Evolutionary conservation across 2,113 vertebrate genomes (phyloP), one percentile per base, ranked within the genome.

Genomic region (Vimba vimba): DNA sequence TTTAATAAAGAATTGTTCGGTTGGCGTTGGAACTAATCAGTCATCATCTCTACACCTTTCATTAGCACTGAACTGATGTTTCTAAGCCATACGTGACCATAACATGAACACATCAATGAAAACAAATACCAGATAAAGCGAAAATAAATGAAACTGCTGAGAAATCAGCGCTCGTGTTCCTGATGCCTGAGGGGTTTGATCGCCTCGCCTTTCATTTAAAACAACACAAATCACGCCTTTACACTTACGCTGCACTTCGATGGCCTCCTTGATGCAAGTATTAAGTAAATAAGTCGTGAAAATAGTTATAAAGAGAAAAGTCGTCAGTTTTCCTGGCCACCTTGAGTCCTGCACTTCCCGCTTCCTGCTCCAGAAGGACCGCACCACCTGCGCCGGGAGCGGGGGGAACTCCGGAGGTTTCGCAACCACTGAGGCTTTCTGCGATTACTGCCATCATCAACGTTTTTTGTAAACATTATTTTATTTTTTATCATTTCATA

Each of bases 281-380:
- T 25, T 4, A 23, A 2, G 17, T 6, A 4, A 71, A 68, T 27
- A 50, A 33, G 1, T 19, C 43, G 2, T 4, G 8, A 30, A 19
- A 4, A 66, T 82, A 27, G 45, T 69, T 66, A 2, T 9, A 11
- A 33, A 59, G 52, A 43, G 33, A 79, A 21, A 21, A 60, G 75
- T 27, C 50, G 27, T 79, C 52, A 11, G 52, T 10, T 23, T 55
- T 83, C 81, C 80, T 23, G 21, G 10, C 50, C 81, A 13, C 66
- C 43, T 10, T 43, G 43, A 59, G 30, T 68, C 60, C 68, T 82
- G 60, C 79, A 8, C 60, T 82, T 82, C 62, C 62, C 79, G 12
- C 81, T 83, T 83, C 81, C 81, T 71, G 81, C 81, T 83, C 81
- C 81, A 83, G 2, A 10, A 30, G 3, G 81, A 83, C 64, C 2